These are phyloP conservation scores for Basileuterus tristriatus DNA, from an alignment of 2,797 vertebrate species.

Conservation along the genomic window DNA sequence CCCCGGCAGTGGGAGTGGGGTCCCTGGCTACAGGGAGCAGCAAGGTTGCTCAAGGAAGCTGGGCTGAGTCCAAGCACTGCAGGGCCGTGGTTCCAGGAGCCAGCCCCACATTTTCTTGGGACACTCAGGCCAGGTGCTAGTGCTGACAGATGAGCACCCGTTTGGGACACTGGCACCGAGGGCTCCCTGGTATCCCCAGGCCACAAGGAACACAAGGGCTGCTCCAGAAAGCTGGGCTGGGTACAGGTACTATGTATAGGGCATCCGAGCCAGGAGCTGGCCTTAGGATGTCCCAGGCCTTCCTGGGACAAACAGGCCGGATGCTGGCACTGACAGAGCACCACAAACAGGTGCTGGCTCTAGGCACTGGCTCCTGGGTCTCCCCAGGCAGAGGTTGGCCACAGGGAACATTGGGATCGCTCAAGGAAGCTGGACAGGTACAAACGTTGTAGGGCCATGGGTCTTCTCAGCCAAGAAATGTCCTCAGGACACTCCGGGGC, in stretches of 20 bases:
- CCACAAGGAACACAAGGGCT: neutral
- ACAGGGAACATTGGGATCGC: neutral
- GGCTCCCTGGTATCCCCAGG: neutral
- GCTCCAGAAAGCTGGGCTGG: neutral
- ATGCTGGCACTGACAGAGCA: neutral
- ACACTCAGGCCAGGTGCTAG: neutral
- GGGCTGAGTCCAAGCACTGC: neutral
- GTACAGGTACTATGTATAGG: neutral
- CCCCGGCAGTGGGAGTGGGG: neutral
- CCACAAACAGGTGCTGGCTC: neutral
- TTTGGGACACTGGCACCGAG: neutral
- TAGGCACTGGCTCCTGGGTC: neutral
- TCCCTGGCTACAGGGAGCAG: neutral
- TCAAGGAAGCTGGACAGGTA: neutral
- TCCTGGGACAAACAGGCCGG: neutral
- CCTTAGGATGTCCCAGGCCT: neutral
- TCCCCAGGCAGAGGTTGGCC: neutral
- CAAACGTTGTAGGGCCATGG: neutral
- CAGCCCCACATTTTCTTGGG: neutral
- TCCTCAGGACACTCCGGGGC: neutral
- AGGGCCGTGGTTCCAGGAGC: neutral
- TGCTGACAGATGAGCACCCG: neutral
- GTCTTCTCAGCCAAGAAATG: neutral
- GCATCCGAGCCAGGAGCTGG: neutral
- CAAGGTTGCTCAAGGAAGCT: neutral